A percentile compares a stretch with the other conserved stretches of the same genome.
Evolutionary conservation across 2,797 vertebrate species (phyloP).

Genomic region (Crotalus adamanteus): DNA sequence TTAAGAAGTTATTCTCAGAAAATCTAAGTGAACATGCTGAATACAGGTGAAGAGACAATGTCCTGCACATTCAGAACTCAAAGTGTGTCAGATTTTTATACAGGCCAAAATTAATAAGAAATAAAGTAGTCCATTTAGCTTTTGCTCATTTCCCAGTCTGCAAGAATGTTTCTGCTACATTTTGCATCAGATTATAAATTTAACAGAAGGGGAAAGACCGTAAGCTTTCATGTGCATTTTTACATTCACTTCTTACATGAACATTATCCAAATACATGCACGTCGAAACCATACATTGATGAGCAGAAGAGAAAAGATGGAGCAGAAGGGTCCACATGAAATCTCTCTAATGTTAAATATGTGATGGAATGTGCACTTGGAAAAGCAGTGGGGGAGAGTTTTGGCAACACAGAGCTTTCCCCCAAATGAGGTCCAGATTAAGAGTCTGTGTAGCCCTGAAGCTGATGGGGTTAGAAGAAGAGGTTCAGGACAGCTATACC

Average conservation of each 20-base stretch:
- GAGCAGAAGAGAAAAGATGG: neutral
- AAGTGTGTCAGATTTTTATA: neutral
- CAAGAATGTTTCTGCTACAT: neutral
- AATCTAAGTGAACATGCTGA: neutral
- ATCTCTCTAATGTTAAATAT: neutral
- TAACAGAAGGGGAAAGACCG: neutral
- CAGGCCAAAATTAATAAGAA: neutral
- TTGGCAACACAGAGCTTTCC: neutral
- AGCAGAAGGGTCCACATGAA: neutral
- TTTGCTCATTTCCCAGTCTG: neutral
- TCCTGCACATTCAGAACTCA: neutral
- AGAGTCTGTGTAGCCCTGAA: neutral
- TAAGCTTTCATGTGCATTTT: neutral
- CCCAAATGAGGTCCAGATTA: neutral
- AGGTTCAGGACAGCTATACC: neutral
- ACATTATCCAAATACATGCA: neutral
- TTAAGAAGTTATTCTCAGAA: neutral
- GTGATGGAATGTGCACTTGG: neutral
- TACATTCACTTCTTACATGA: neutral
- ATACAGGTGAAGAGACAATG: neutral
- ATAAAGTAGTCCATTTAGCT: neutral
- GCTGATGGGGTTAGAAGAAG: neutral
- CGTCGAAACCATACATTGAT: neutral
- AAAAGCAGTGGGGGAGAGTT: neutral
- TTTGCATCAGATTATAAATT: neutral